Base-by-base conservation (phyloP, 1,140 invertebrate species). In the Heliconius eleuchia region DNA sequence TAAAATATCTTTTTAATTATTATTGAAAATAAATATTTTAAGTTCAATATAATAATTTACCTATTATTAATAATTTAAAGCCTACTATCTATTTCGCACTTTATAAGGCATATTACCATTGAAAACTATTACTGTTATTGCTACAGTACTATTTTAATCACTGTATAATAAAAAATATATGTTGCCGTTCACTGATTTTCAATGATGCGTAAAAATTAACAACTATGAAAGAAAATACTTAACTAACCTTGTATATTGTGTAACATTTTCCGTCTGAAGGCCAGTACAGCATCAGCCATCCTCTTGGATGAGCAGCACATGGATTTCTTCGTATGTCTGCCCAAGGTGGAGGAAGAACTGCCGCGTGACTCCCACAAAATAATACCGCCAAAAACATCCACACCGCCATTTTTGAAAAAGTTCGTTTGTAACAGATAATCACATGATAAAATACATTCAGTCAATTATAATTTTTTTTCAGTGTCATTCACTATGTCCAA, bases 251-350 rank as follows among this genome's bases (percentile, higher is more conserved):
- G 87, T 98, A 98, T 91, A 98, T 98, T 89, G 97, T 97, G 88
- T 98, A 98, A 89, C 97, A 98, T 91, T 97, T 96, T 80, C 97
- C 97, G 86, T 98, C 96, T 0, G 95, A 93, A 1, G 97, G 96
- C 97, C 97, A 98, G 90, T 96, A 98, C 30, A 98, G 95, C 81
- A 98, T 95, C 85, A 98, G 97, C 98, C 98, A 98, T 19, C 97
- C 97, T 71, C 96, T 95, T 1, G 97, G 96, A 90, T 97, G 95
- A 1, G 95, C 92, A 6, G 97, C 97, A 81, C 98, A 98, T 0
- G 98, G 98, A 92, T 98, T 98, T 82, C 96, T 95, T 11, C 95
- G 95, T 1, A 97, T 96, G 92, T 98, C 96, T 27, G 97, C 97
- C 98, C 98, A 98, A 1, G 97, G 97, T 5, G 97, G 97, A 34